Percentiles rank a stretch among this genome's conserved stretches.
These are phyloP conservation scores for Chiropotes sagulatus DNA, from an alignment of 2,797 vertebrate species.

Conservation along the genomic window DNA sequence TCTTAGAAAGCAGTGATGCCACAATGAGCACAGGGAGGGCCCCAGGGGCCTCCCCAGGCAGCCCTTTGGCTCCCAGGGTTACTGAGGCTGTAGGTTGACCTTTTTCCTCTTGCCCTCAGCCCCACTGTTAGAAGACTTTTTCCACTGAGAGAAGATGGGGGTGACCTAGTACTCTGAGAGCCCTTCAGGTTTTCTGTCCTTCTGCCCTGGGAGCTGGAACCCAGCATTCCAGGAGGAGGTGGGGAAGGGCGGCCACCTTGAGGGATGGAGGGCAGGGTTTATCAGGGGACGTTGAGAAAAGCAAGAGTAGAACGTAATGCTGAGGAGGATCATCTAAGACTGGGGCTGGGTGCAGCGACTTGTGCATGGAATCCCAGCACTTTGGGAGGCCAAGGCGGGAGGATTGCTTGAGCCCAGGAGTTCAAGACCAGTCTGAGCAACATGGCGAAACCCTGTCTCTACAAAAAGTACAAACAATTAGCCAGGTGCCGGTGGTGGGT, in stretches of 20 bases:
- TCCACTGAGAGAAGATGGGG: background rate
- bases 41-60: background rate
- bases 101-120: background rate
- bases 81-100: background rate
- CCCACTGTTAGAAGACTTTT: background rate
- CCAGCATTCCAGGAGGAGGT: background rate
- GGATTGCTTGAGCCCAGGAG: background rate
- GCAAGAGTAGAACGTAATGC: background rate
- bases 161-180: background rate
- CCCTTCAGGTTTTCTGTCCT: background rate
- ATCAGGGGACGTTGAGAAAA: background rate
- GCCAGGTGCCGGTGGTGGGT: background rate
- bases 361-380: background rate
- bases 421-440: background rate
- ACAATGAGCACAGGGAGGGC: background rate
- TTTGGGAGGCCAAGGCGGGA: background rate
- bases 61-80: background rate
- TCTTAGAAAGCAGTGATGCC: background rate
- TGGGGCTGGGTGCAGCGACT: background rate
- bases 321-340: background rate
- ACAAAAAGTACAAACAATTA: background rate
- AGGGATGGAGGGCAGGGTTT: background rate
- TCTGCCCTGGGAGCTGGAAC: background rate
- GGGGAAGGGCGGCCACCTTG: background rate
- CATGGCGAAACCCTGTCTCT: background rate